A percentile compares a stretch with the other conserved stretches of the same genome.
phyloP scores from a whole-genome alignment of 2,888 invertebrate species.

The Caenorhabditis imperialis region DNA sequence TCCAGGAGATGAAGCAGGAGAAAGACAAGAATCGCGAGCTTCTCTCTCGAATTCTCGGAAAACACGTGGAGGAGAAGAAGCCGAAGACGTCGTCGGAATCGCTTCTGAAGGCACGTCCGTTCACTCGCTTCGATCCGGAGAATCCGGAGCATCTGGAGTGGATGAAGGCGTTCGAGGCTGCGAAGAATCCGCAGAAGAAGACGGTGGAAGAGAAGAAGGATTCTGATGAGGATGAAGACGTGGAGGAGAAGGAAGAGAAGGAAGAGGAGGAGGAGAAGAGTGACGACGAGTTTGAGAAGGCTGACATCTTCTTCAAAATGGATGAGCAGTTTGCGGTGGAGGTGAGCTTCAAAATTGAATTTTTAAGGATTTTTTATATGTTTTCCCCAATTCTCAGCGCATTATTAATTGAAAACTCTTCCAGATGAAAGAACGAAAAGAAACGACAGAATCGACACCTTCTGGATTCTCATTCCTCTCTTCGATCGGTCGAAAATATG shows the following conservation, averaged over 20 bases:
- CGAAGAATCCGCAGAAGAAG: constrained; percentile 31
- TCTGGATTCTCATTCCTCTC: constrained; percentile 57
- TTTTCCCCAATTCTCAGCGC: not conserved
- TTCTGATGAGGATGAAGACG: constrained; percentile 8
- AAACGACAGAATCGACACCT: constrained; percentile 1
- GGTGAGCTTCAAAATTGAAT: constrained; percentile 31
- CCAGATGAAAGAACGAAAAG: constrained; percentile 45
- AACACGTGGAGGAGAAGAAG: constrained; percentile 57
- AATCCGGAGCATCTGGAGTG: constrained; percentile 70
- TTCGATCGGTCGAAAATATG: constrained; percentile 53
- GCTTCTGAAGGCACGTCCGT: constrained; percentile 45
- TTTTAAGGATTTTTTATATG: not conserved
- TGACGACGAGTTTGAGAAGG: constrained; percentile 33
- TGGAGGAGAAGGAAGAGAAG: constrained; percentile 15
- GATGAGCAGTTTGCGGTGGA: constrained; percentile 64
- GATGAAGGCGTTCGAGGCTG: constrained; percentile 61
- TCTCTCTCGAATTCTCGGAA: constrained; percentile 67
- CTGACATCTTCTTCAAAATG: constrained; percentile 60
- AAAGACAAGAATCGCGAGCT: constrained; percentile 63
- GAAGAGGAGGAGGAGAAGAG: constrained; percentile 11
- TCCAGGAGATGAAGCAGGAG: constrained; percentile 59
- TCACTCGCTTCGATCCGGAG: constrained; percentile 69
- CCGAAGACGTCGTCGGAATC: constrained; percentile 35
- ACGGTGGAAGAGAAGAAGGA: not conserved
- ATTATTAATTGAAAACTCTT: constrained; percentile 2